Base-by-base conservation (phyloP, 2,888 invertebrate genomes). In the Pycnomerus fuliginosus region DNA sequence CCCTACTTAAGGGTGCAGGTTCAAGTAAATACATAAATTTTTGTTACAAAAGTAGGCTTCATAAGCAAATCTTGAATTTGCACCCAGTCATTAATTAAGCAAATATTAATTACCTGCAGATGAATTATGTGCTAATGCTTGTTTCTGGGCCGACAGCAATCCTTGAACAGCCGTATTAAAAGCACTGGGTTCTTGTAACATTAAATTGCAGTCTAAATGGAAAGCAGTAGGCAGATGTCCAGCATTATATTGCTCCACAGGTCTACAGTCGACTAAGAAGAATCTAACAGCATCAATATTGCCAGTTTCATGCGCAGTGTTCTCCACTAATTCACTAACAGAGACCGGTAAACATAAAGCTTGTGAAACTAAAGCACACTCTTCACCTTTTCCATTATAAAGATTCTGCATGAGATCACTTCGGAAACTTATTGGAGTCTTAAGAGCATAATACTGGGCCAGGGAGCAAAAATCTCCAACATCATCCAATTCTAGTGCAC, bases 171-270 rank as follows among this genome's bases (percentile, higher is more conserved):
- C 95, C 16, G 92, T 94, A 44, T 86, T 83, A 71, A 98, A 99
- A 35, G 96, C 92, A 54, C 85, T 83, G 1, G 97, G 98, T 69
- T 96, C 96, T 76, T 95, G 94, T 43, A 99, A 77, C 93, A 98
- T 94, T 63, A 99, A 77, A 73, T 93, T 92, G 63, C 96, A 95
- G 72, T 99, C 98, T 50, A 99, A 78, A 74, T 98, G 97, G 76
- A 98, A 99, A 39, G 98, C 98, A 35, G 96, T 97, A 1, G 94
- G 89, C 53, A 99, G 80, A 75, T 98, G 97, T 0, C 98, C 98
- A 38, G 88, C 87, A 75, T 97, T 97, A 68, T 97, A 99, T 66
- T 98, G 96, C 54, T 96, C 94, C 7, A 93, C 85, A 4, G 98
- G 95, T 52, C 99, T 82, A 70, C 97, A 97, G 72, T 99, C 99